These are phyloP conservation scores for Pachymerium ferrugineum DNA, from an alignment of 2,888 invertebrate species.

Conservation along the genomic window DNA sequence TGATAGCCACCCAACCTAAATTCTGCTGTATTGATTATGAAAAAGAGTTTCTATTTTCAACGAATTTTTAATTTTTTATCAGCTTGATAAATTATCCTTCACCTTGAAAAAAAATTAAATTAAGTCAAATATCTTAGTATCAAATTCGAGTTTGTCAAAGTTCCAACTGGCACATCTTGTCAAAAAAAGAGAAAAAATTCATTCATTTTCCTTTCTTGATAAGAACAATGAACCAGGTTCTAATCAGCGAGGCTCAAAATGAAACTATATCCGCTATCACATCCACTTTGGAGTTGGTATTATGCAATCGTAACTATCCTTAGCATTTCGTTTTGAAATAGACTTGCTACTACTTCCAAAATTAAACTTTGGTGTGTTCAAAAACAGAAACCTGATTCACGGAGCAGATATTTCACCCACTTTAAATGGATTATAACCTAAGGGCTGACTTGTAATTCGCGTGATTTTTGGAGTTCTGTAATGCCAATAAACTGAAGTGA, in stretches of 20 bases:
- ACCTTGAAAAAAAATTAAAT: no score
- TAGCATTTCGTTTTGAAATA: neutral
- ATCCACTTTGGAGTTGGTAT: neutral
- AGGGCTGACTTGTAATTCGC: neutral
- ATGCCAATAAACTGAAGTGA: no score
- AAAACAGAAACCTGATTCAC: neutral
- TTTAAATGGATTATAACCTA: neutral
- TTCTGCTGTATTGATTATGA: no score
- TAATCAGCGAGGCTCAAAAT: neutral
- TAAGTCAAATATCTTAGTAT: no score
- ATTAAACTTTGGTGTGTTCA: neutral
- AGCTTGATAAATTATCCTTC: no score
- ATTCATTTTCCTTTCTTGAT: neutral
- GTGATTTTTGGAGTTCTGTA: neutral
- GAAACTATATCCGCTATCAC: constrained; percentile 2
- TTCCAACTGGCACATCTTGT: constrained; percentile 3
- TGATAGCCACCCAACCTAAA: no score
- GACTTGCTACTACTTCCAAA: neutral
- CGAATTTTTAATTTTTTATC: no score
- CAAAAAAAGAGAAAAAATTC: no score
- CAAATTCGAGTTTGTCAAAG: neutral
- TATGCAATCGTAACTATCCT: neutral
- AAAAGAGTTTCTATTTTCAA: no score
- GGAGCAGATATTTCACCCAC: neutral
- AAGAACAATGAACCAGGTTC: neutral